Base-by-base conservation (phyloP, 1,140 invertebrate genomes). In the Zaprionus gabonicus region DNA sequence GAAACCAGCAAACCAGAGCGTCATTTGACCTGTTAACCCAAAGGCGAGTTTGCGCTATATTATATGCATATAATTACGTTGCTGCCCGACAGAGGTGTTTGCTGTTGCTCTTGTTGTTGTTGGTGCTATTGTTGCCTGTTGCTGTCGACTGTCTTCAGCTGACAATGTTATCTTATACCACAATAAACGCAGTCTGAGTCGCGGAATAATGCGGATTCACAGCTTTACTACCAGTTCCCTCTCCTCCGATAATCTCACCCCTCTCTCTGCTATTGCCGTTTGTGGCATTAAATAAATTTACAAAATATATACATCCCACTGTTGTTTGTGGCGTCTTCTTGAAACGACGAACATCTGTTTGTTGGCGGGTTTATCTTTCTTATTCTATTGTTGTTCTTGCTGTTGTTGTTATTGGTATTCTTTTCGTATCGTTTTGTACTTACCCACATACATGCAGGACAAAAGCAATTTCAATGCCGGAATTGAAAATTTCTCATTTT, bases 391-490 rank as follows among this genome's bases (percentile, higher is more conserved):
- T 56, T 60, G 10, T 46, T n/a, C 9, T 38, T 70, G 27, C 27
- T 55, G 59, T 49, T 41, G 31, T 62, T 51, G 20, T 60, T 36
- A 13, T 25, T 55, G 38, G 6, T 23, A 46, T 15, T 25, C 72
- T 72, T 44, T 62, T 38, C 15, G 20, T 31, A 49, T 53, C 13
- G 41, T 46, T 17, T 46, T 46, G 25, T 76, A 92, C 92, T 92
- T 93, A 94, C 94, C 96, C 71, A 95, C 95, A 93, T 97, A 98
- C 94, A 97, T 96, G 80, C 96, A 97, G 20, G 96, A 96, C 64
- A 97, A 93, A 75, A 97, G 94, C 28, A 98, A 93, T 79, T 96
- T 96, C 60, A 97, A 93, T 13, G 96, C 96, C 62, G 96, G 94
- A 67, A 97, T 93, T 31, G 96, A 95, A 67, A 95, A 93, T 80